Evolutionary conservation across 2,888 invertebrate genomes (phyloP), one percentile per base, ranked within the genome.

Genomic region (Drosophila buzzatii): DNA sequence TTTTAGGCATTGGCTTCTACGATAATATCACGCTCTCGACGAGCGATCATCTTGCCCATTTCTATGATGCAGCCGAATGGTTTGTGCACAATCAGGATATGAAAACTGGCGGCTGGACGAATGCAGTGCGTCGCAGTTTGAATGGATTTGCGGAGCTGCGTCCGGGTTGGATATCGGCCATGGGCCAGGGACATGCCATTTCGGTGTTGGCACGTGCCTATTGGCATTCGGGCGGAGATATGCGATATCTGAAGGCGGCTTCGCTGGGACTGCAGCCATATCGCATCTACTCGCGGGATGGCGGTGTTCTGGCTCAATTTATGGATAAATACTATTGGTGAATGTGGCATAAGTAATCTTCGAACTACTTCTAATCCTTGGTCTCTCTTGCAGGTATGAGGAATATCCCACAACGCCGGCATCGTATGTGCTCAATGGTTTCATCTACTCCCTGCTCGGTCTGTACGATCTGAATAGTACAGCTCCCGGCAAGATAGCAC

Each of bases 161-260:
- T 81, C 96, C 98, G 2, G 98, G 98, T 70, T 98, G 98, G 98
- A 97, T 98, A 92, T 99, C 99, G 0, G 98, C 99, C 1, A 99
- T 99, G 99, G 98, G 98, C 3, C 99, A 99, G 92, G 99, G 99
- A 0, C 99, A 99, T 93, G 98, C 96, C 31, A 97, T 99, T 82
- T 99, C 99, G 0, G 95, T 99, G n/a, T 94, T 99, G 59, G 95
- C 98, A 0, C 95, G 99, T 81, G 99, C 99, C 1, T 98, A 96
- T 93, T 94, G 96, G 93, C 96, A 96, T 92, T 97, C 97, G 33
- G 95, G 95, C 51, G 96, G 96, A 1, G 96, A 96, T 90, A 93
- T 94, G 66, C 92, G 94, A 52, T 99, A 98, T 93, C 94, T 99
- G 76, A 95, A 95, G 63, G 96, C 98, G 0, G 99, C 99, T 2